A percentile compares a stretch with the other conserved stretches of the same genome.
phyloP scores from a whole-genome alignment of 2,797 vertebrate species.

The Chromis chromis region DNA sequence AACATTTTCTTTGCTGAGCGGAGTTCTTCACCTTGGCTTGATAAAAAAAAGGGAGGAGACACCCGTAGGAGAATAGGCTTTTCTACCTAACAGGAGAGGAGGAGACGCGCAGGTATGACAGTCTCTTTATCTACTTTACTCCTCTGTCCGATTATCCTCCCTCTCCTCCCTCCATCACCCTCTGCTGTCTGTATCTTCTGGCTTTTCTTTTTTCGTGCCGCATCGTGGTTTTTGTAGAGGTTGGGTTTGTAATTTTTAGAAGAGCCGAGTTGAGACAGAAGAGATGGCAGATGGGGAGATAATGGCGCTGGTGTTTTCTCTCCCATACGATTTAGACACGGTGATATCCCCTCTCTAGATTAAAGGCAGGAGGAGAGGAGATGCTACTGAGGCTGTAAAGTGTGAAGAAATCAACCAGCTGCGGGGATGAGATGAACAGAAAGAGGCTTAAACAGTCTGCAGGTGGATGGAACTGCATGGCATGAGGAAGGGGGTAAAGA shows the following conservation, averaged over 20 bases:
- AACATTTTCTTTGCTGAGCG: constrained; percentile 30
- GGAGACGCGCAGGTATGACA: constrained; percentile 69
- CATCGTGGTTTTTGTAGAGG: constrained; percentile 10
- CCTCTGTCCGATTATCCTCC: constrained; percentile 28
- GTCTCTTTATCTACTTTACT: constrained; percentile 55
- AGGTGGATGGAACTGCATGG: constrained; percentile 1
- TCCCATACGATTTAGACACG: constrained; percentile 56
- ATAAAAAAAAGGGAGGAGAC: constrained; percentile 26
- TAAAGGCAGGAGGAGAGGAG: constrained; percentile 30
- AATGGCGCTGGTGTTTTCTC: constrained; percentile 78
- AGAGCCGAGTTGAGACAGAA: constrained; percentile 35
- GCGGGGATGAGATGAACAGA: constrained; percentile 16
- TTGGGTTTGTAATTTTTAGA: constrained; percentile 44
- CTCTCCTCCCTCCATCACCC: neutral
- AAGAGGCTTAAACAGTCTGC: constrained; percentile 1
- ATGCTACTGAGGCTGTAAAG: constrained; percentile 6
- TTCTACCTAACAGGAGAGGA: constrained; percentile 35
- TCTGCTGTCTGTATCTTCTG: neutral
- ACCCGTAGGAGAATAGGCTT: constrained; percentile 39
- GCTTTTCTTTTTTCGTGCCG: neutral
- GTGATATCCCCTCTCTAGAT: constrained; percentile 63
- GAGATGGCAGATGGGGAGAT: constrained; percentile 74
- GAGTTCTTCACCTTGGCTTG: constrained; percentile 54
- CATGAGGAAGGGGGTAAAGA: neutral
- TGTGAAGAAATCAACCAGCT: constrained; percentile 30